These are phyloP conservation scores for Ariolimax columbianus DNA, from an alignment of 2,888 invertebrate genomes.

Conservation along the genomic window DNA sequence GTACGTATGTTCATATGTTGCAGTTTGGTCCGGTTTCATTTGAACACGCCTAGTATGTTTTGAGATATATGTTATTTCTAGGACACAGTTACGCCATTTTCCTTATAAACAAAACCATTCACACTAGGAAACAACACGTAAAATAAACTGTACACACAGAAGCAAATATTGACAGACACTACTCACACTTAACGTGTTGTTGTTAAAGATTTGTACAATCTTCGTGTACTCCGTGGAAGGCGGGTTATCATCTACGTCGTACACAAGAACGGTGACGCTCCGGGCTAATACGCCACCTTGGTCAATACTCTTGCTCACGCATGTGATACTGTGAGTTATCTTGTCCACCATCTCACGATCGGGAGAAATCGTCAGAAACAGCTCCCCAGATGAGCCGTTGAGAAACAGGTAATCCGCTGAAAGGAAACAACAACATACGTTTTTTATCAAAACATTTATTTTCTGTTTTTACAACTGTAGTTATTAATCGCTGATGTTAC, in stretches of 20 bases:
- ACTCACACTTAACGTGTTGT: not conserved
- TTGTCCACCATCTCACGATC: conserved; percentile 19
- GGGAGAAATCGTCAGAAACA: not conserved
- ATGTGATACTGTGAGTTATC: not conserved
- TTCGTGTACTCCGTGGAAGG: conserved; percentile 9
- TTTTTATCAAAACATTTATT: no score
- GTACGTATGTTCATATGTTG: no score
- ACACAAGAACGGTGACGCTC: conserved; percentile 18
- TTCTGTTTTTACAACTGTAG: no score
- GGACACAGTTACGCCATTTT: no score
- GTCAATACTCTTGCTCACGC: not conserved
- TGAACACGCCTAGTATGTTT: no score
- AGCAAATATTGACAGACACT: not conserved
- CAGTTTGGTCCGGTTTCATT: no score
- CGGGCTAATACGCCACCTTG: no score
- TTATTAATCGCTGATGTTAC: no score
- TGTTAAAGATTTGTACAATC: not conserved
- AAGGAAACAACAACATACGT: not conserved
- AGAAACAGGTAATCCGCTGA: conserved; percentile 2
- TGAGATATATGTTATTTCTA: no score
- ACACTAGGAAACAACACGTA: no score
- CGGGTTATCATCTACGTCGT: conserved; percentile 30
- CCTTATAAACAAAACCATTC: no score
- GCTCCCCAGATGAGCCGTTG: not conserved
- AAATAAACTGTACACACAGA: no score